Percentiles rank a stretch among this genome's conserved stretches.
phyloP scores from a whole-genome alignment of 2,113 vertebrate species.

The Ranitomeya imitator region DNA sequence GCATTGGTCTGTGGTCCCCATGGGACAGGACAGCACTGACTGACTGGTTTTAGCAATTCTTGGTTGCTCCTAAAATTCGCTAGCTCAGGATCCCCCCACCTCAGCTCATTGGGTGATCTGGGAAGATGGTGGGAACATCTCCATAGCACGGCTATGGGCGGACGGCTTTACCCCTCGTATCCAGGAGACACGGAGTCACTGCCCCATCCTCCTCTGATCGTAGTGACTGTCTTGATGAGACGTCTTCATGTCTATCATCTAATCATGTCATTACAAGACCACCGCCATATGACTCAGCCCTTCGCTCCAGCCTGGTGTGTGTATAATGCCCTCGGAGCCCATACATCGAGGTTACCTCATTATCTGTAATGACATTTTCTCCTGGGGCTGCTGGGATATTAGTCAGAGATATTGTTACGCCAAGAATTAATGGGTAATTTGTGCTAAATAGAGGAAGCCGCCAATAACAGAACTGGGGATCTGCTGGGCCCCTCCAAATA shows the following conservation, averaged over 20 bases:
- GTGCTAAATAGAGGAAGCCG: neutral
- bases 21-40: too few species aligned
- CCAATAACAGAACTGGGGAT: neutral
- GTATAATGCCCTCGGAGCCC: neutral
- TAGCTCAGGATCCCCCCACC: neutral
- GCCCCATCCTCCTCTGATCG: neutral
- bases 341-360: neutral
- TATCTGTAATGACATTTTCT: conserved; percentile 5
- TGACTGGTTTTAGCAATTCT: neutral
- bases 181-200: neutral
- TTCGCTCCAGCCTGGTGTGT: neutral
- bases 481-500: neutral
- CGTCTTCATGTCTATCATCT: neutral
- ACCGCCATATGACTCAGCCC: neutral
- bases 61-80: neutral
- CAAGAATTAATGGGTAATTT: neutral
- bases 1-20: neutral
- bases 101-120: neutral
- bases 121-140: neutral
- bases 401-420: conserved; percentile 14
- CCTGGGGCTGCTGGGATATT: conserved; percentile 13
- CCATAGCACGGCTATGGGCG: neutral
- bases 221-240: neutral
- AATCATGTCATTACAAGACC: neutral
- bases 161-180: neutral